Base-by-base conservation (phyloP, 2,797 vertebrate species). In the Karalla daura region DNA sequence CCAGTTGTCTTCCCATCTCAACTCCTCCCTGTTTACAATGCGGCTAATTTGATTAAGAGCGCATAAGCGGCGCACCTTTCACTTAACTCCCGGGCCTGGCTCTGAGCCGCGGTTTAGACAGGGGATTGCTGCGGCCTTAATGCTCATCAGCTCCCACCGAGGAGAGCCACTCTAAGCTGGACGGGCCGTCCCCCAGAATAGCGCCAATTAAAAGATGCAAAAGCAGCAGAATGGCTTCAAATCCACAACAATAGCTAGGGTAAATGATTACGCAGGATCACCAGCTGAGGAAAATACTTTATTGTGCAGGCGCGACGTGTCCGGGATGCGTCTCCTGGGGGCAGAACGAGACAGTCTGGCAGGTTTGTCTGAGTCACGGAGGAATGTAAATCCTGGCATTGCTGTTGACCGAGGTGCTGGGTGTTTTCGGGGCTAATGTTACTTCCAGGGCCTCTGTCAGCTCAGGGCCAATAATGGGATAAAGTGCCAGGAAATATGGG, bases 1-100 rank as follows among this genome's bases (percentile, higher is more conserved):
- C 10, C 90, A 91, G 91, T 90, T 90, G 89, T 70, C 83, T 11
- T 17, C 62, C 30, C 25, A 76, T 56, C 54, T 85, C 70, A 78
- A 56, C 45, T 35, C 67, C 45, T 69, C 53, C 50, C 61, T 79
- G 80, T 90, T 87, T 85, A 81, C 67, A 63, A 12, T 39, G 63
- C 18, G 46, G 71, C 50, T 85, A 80, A 89, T 78, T 79, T 2
- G 20, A 90, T 91, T 85, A 85, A 86, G 84, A 27, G 2, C 17
- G 18, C 72, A 81, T 83, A 56, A 54, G 69, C 58, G 0, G 40
- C 62, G 49, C 35, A 68, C 23, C 81, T 79, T 63, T 64, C 81
- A 77, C 74, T 85, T 78, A 71, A 25, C 75, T 59, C 18, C 1
- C 15, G 9, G 35, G 40, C 1, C 39, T 36, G 62, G 62, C 36